Conservation (phyloP, 1,140 invertebrate species). For the Oreohelix idahoensis region DNA sequence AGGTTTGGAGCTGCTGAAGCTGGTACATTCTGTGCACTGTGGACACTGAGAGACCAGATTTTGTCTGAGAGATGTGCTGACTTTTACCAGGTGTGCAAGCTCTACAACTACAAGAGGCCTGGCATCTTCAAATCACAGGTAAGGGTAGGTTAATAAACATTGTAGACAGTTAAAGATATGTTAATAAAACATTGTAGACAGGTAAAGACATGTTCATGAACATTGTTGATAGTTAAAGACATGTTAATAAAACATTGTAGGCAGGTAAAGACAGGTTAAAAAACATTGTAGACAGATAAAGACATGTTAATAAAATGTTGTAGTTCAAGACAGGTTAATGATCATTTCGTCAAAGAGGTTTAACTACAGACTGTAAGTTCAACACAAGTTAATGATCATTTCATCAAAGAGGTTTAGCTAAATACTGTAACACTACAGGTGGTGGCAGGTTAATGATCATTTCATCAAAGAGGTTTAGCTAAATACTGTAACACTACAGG, state of each 20-base stretch:
- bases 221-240: neutral
- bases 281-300: neutral
- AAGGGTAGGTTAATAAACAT: neutral
- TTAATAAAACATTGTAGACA: neutral
- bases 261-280: neutral
- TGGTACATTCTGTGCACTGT: conserved; percentile 85
- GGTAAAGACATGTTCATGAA: neutral
- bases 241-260: neutral
- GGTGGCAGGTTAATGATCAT: too few relatives aligned
- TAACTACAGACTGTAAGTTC: too few relatives aligned
- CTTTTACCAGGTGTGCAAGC: conserved; percentile 88
- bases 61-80: conserved; percentile 85
- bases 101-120: conserved; percentile 88
- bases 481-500: too few relatives aligned
- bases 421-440: too few relatives aligned
- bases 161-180: neutral
- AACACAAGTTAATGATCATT: too few relatives aligned
- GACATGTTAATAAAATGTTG: neutral
- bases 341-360: too few relatives aligned
- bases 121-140: conserved; percentile 77
- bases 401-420: too few relatives aligned
- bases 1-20: conserved; percentile 88
- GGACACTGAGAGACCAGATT: conserved; percentile 85
- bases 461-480: too few relatives aligned
- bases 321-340: neutral